Conservation (phyloP, 2,888 invertebrate species). For the Euproctis similis region DNA sequence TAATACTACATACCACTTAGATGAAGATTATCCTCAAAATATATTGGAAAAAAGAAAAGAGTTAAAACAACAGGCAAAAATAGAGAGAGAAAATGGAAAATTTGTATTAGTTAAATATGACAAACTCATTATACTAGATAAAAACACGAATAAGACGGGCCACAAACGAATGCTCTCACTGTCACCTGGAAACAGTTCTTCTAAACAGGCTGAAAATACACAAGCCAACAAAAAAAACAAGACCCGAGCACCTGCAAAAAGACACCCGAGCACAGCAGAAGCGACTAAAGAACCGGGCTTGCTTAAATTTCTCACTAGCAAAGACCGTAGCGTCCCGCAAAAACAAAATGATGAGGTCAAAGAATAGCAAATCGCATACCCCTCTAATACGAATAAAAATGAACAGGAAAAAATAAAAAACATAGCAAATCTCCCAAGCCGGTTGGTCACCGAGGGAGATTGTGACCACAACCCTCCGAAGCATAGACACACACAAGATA, state of each 20-base stretch:
- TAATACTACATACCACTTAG: not conserved
- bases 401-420: not conserved
- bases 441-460: too few species aligned
- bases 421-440: too few species aligned
- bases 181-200: conserved; percentile 7
- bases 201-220: conserved; percentile 2
- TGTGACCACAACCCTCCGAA: not conserved
- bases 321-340: not conserved
- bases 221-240: conserved; percentile 10
- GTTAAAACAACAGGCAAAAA: conserved; percentile 13
- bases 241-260: conserved; percentile 3
- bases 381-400: conserved; percentile 1
- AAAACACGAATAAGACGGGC: conserved; percentile 6
- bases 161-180: conserved; percentile 12
- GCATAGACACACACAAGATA: too few species aligned
- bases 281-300: too few species aligned
- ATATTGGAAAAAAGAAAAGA: conserved; percentile 15
- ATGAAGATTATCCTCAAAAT: too few species aligned
- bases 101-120: conserved; percentile 16
- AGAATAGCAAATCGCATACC: conserved; percentile 2
- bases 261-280: conserved; percentile 4
- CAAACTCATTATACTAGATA: conserved; percentile 11
- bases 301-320: conserved; percentile 2
- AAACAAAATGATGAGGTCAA: conserved; percentile 2
- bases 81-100: too few species aligned